These are phyloP conservation scores for Archivesica marissinica DNA, from an alignment of 1,140 invertebrate genomes.

Conservation along the genomic window DNA sequence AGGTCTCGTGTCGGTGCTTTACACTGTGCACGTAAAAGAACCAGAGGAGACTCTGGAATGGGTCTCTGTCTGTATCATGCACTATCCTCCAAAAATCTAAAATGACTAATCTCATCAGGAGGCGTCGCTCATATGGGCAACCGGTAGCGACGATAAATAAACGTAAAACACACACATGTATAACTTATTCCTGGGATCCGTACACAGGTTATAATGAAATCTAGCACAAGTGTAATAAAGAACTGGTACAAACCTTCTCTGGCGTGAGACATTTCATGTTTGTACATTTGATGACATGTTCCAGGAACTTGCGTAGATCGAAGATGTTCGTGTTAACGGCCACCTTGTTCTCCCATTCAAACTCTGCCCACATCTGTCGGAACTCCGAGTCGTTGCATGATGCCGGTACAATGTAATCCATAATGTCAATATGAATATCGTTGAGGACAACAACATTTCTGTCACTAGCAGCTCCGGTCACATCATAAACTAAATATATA, in stretches of 20 bases:
- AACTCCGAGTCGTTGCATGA: conserved; percentile 97
- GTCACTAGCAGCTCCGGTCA: conserved; percentile 95
- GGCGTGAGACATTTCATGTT: conserved; percentile 99
- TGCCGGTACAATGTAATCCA: conserved; percentile 99
- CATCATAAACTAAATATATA: conserved; percentile 97
- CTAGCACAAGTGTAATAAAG: too few species aligned
- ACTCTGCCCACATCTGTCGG: conserved; percentile 99
- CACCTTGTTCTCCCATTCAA: conserved; percentile 99
- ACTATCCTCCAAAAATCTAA: too few species aligned
- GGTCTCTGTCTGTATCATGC: too few species aligned
- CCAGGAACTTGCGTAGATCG: conserved; percentile 96
- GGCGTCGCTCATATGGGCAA: too few species aligned
- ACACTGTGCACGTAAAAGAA: too few species aligned
- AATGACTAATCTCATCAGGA: too few species aligned
- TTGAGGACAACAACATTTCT: conserved; percentile 99
- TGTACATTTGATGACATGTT: conserved; percentile 96
- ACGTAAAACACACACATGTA: too few species aligned
- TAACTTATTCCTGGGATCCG: too few species aligned
- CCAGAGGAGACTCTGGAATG: too few species aligned
- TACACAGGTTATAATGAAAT: too few species aligned
- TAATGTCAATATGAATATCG: conserved; percentile 99
- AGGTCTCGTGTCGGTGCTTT: too few species aligned
- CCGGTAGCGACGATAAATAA: too few species aligned
- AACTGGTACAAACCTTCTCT: conserved; percentile 85
- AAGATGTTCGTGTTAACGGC: conserved; percentile 97